These are phyloP conservation scores for Capitella teleta DNA, from an alignment of 1,140 invertebrate species.

Conservation along the genomic window DNA sequence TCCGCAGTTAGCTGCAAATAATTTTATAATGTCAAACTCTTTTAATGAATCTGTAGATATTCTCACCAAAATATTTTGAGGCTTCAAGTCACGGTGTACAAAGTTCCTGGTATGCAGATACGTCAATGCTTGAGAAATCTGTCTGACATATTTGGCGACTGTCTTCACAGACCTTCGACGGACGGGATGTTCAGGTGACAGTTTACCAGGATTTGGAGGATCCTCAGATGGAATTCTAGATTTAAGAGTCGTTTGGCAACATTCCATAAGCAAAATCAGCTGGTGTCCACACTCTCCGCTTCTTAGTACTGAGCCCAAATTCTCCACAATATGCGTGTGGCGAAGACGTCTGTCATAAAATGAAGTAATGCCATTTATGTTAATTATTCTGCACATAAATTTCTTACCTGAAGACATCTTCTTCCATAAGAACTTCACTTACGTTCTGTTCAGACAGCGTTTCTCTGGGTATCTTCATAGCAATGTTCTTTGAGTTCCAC, in stretches of 20 bases:
- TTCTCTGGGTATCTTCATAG: background rate
- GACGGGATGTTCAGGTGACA: background rate
- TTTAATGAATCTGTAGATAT: background rate
- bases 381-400: too few relatives aligned
- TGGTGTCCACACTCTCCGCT: background rate
- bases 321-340: background rate
- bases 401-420: background rate
- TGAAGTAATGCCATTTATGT: too few relatives aligned
- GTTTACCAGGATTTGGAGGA: background rate
- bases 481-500: background rate
- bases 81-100: slow-evolving; percentile 32
- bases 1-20: slow-evolving; percentile 20
- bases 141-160: background rate
- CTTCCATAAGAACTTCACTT: background rate
- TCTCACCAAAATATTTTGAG: slow-evolving; percentile 33
- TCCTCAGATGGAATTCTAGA: background rate
- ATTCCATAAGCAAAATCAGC: background rate
- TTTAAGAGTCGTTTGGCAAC: background rate
- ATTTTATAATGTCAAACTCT: background rate
- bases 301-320: background rate
- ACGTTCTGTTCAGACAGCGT: background rate
- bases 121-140: slow-evolving; percentile 16
- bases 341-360: too few relatives aligned
- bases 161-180: background rate
- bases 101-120: slow-evolving; percentile 27